A percentile compares a stretch with the other conserved stretches of the same genome.
phyloP scores from a whole-genome alignment of 1,140 invertebrate species.

The Hestina assimilis region DNA sequence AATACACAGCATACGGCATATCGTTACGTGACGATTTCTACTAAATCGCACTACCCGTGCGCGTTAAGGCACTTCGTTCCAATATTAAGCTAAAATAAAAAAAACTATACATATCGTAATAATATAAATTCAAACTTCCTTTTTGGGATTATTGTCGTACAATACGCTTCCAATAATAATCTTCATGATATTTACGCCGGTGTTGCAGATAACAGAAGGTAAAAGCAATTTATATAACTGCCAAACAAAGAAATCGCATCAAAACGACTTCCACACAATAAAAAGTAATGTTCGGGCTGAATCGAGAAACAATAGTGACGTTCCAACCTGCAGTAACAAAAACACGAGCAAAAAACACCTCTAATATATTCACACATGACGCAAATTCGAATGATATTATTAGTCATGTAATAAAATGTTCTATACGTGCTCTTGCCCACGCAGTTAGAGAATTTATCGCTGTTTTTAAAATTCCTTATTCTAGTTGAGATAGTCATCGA shows the following conservation, averaged over 20 bases:
- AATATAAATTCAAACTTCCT: too few species aligned
- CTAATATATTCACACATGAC: background rate
- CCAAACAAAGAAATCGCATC: slow-evolving; percentile 44
- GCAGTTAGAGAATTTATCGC: slow-evolving; percentile 12
- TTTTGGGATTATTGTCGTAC: too few species aligned
- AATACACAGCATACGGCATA: too few species aligned
- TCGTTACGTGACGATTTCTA: too few species aligned
- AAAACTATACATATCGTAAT: too few species aligned
- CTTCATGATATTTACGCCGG: background rate
- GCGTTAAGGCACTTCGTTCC: too few species aligned
- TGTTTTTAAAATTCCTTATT: slow-evolving; percentile 19
- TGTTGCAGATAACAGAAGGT: slow-evolving; percentile 29
- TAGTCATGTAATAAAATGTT: slow-evolving; percentile 10
- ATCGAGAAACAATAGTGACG: slow-evolving; percentile 56
- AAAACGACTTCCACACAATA: slow-evolving; percentile 47
- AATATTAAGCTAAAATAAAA: too few species aligned
- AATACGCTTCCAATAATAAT: too few species aligned
- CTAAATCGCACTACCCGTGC: too few species aligned
- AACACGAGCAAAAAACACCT: background rate
- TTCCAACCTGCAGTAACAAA: slow-evolving; percentile 21
- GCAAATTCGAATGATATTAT: background rate
- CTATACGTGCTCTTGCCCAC: slow-evolving; percentile 16
- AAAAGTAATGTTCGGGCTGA: slow-evolving; percentile 55
- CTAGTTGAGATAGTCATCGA: slow-evolving; percentile 3
- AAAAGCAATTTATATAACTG: slow-evolving; percentile 39